Percentiles rank a stretch among this genome's conserved stretches.
Conservation (phyloP, 2,113 vertebrate species). For the Atrichornis clamosus region DNA sequence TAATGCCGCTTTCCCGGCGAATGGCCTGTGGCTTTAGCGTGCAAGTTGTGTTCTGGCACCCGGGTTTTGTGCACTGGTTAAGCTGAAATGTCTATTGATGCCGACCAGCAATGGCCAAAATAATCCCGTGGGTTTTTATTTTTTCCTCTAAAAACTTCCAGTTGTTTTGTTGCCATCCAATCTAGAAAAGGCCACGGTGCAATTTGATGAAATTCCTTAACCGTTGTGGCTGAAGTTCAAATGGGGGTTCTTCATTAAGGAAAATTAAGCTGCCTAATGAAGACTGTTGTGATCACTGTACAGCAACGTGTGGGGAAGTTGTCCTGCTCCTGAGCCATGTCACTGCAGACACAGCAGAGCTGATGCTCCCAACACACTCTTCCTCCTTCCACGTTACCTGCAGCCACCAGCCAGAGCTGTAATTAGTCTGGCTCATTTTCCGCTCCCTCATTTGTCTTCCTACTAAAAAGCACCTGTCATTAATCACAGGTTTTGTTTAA, state of each 20-base stretch:
- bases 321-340: background rate
- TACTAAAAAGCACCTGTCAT: constrained; percentile 21
- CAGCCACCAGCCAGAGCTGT: background rate
- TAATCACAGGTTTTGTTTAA: background rate
- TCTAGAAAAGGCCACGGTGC: rapidly evolving
- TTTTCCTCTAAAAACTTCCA: background rate
- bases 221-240: background rate
- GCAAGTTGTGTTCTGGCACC: background rate
- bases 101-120: background rate
- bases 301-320: background rate
- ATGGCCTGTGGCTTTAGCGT: background rate
- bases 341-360: background rate
- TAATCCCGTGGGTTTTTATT: background rate
- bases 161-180: background rate
- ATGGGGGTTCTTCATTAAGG: background rate
- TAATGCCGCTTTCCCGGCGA: background rate
- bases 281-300: background rate
- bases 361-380: background rate
- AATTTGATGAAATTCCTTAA: background rate
- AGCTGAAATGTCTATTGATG: constrained; percentile 1
- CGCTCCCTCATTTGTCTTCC: constrained; percentile 31
- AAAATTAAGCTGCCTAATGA: background rate
- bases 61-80: background rate
- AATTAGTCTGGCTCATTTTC: constrained; percentile 50
- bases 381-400: constrained; percentile 33